A percentile compares a stretch with the other conserved stretches of the same genome.
phyloP scores from a whole-genome alignment of 2,888 invertebrate genomes.

The Epicampocera succincta region DNA sequence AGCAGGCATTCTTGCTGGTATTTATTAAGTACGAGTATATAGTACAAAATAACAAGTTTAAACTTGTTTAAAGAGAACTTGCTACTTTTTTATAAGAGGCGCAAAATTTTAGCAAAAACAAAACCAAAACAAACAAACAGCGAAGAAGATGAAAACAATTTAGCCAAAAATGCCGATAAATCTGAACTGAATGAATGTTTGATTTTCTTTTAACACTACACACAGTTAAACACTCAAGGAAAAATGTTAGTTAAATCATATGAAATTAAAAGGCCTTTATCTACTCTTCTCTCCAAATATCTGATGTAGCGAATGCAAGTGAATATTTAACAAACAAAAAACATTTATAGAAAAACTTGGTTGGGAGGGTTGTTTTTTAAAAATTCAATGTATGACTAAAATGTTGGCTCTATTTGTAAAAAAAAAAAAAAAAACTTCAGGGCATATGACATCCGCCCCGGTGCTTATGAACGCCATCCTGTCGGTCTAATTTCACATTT shows the following conservation, averaged over 20 bases:
- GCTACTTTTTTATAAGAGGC: conserved; percentile 62
- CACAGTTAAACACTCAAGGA: conserved; percentile 25
- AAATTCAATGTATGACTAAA: too few species aligned
- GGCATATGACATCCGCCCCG: too few species aligned
- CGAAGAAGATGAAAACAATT: conserved; percentile 62
- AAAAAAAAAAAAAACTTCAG: too few species aligned
- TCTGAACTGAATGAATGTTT: conserved; percentile 62
- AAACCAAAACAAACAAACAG: not conserved
- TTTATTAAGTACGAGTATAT: conserved; percentile 60
- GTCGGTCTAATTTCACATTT: too few species aligned
- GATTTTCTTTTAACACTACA: conserved; percentile 55
- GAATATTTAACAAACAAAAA: too few species aligned
- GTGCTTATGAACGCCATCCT: too few species aligned
- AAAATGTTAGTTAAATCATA: conserved; percentile 12
- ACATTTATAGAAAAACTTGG: too few species aligned
- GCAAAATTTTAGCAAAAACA: conserved; percentile 43
- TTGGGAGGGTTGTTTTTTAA: too few species aligned
- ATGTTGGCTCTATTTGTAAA: too few species aligned
- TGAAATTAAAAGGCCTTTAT: not conserved
- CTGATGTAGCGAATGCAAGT: too few species aligned
- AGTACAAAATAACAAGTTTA: conserved; percentile 63
- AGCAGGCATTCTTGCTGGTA: conserved; percentile 35
- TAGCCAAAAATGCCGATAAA: conserved; percentile 68
- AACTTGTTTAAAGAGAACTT: conserved; percentile 70
- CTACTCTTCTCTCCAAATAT: too few species aligned